Evolutionary conservation across 2,797 vertebrate species (phyloP).

Genomic region (Muraenolepis orangiensis): DNA sequence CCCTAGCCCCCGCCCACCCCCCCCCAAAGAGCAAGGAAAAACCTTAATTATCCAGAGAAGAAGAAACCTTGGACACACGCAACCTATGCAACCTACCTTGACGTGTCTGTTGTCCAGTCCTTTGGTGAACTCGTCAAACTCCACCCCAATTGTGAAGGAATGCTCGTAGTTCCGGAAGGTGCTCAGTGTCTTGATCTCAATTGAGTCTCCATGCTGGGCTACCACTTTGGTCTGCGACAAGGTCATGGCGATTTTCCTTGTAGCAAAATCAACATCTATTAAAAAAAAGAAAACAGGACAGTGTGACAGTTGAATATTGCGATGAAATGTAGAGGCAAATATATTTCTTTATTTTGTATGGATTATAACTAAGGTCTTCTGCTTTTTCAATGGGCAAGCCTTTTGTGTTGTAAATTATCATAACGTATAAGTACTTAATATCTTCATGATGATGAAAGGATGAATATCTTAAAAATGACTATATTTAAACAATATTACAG

Average conservation of each 20-base stretch:
- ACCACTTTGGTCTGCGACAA: constrained; percentile 88
- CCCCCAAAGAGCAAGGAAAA: neutral
- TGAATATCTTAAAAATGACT: neutral
- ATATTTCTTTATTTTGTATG: neutral
- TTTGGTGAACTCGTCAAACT: constrained; percentile 87
- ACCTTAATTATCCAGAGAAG: neutral
- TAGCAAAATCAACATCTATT: constrained; percentile 86
- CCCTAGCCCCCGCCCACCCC: too few relatives aligned
- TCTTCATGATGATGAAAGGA: neutral
- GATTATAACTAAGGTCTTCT: neutral
- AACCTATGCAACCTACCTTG: constrained; percentile 70
- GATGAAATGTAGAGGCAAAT: neutral
- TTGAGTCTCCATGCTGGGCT: constrained; percentile 79
- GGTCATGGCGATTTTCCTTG: constrained; percentile 84
- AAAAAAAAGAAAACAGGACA: constrained; percentile 1
- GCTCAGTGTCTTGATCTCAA: constrained; percentile 86
- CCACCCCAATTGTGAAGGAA: constrained; percentile 81
- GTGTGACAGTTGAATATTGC: constrained; percentile 13
- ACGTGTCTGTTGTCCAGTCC: constrained; percentile 83
- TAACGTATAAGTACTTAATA: neutral
- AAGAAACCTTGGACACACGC: neutral
- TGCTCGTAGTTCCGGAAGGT: constrained; percentile 85
- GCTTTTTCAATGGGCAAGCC: neutral
- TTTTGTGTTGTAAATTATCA: neutral
- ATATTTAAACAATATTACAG: neutral